Evolutionary conservation across 2,888 invertebrate genomes (phyloP).

Genomic region (Stenotaenia linearis): DNA sequence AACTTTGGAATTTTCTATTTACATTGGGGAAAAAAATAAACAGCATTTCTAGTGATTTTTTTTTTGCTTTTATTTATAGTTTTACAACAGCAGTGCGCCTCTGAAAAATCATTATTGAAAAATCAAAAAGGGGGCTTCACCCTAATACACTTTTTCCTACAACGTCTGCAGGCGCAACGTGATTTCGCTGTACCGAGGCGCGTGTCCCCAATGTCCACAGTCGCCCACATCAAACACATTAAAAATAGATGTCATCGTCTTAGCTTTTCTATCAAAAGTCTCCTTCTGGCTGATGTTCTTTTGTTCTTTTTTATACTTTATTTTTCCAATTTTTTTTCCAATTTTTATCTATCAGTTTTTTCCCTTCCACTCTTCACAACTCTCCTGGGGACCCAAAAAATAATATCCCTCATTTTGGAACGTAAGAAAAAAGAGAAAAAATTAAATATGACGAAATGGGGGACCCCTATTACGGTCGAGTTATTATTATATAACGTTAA

Average conservation of each 20-base stretch:
- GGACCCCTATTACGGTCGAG: no score
- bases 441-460: not conserved
- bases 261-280: slow-evolving; percentile 26
- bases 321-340: not conserved
- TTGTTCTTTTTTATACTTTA: not conserved
- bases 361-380: not conserved
- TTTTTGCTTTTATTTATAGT: no score
- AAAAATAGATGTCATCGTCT: slow-evolving; percentile 26
- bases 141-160: slow-evolving; percentile 1
- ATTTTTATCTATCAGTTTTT: slow-evolving; percentile 5
- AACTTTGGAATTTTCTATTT: no score
- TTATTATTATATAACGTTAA: no score
- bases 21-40: no score
- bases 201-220: slow-evolving; percentile 20
- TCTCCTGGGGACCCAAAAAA: not conserved
- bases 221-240: slow-evolving; percentile 16
- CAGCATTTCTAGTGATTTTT: no score
- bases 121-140: slow-evolving; percentile 24
- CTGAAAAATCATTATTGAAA: slow-evolving; percentile 24
- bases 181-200: not conserved
- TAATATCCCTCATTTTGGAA: not conserved
- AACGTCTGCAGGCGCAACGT: not conserved
- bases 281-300: slow-evolving; percentile 17
- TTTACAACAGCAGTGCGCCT: not conserved
- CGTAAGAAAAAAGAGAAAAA: not conserved